Percentiles rank a stretch among this genome's conserved stretches.
These are phyloP conservation scores for Athalia rosae DNA, from an alignment of 2,888 invertebrate genomes.

Conservation along the genomic window DNA sequence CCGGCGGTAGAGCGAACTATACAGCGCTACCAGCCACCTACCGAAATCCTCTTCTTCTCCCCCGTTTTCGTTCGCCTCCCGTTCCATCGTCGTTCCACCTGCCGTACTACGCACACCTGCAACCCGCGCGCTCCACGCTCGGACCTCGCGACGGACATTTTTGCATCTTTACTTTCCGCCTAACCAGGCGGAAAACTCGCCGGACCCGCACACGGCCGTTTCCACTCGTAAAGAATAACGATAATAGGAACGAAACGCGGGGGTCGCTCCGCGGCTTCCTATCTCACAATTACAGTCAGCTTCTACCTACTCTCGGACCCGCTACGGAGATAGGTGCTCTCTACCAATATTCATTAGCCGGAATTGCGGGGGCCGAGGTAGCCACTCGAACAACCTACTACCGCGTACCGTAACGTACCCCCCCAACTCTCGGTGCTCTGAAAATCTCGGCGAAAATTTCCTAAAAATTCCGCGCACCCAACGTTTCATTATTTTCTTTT, in stretches of 20 bases:
- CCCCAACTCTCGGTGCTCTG: not conserved
- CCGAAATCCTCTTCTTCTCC: too few relatives aligned
- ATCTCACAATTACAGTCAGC: conserved; percentile 38
- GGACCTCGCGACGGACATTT: conserved; percentile 12
- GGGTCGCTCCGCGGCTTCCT: conserved; percentile 24
- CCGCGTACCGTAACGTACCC: too few relatives aligned
- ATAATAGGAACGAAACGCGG: conserved; percentile 35
- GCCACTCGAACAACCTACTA: not conserved
- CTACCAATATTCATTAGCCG: conserved; percentile 37
- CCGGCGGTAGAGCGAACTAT: too few relatives aligned
- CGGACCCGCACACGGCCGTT: conserved; percentile 17
- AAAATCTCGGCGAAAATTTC: conserved; percentile 16
- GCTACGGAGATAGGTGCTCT: conserved; percentile 24
- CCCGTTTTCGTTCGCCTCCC: too few relatives aligned
- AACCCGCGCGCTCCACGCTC: too few relatives aligned
- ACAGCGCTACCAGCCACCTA: too few relatives aligned
- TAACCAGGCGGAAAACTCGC: conserved; percentile 3
- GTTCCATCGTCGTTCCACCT: too few relatives aligned
- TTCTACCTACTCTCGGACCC: conserved; percentile 2
- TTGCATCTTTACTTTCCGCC: conserved; percentile 24
- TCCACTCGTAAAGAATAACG: conserved; percentile 39
- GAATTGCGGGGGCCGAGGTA: conserved; percentile 12
- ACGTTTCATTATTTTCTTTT: not conserved
- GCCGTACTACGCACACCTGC: too few relatives aligned
- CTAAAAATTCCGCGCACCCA: not conserved